Evolutionary conservation across 2,113 vertebrate genomes (phyloP).

Genomic region (Paedocypris sp.): DNA sequence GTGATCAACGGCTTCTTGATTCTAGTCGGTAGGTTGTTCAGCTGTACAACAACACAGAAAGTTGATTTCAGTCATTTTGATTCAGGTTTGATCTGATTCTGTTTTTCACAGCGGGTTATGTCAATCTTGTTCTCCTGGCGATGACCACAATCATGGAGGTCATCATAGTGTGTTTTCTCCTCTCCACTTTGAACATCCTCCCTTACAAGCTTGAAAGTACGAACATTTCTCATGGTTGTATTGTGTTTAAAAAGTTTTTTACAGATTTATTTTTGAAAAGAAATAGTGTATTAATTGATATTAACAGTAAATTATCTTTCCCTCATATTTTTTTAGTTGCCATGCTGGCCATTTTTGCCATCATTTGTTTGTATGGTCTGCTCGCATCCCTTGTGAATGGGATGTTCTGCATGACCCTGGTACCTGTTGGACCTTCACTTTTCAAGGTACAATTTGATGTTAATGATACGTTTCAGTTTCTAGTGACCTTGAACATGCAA

Average conservation of each 20-base stretch:
- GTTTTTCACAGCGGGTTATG: slow-evolving; percentile 59
- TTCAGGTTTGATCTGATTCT: neutral
- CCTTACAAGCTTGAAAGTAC: slow-evolving; percentile 71
- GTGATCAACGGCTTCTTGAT: slow-evolving; percentile 70
- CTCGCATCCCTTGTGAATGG: slow-evolving; percentile 65
- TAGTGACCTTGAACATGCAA: neutral
- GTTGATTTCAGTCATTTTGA: neutral
- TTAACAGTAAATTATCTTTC: too few species aligned
- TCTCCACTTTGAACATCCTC: slow-evolving; percentile 66
- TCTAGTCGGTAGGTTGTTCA: slow-evolving; percentile 65
- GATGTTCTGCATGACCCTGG: slow-evolving; percentile 60
- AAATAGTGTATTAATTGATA: too few species aligned
- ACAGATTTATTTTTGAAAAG: too few species aligned
- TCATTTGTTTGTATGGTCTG: slow-evolving; percentile 67
- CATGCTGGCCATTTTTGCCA: slow-evolving; percentile 59
- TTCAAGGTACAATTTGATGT: slow-evolving; percentile 54
- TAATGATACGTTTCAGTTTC: neutral
- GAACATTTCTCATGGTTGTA: too few species aligned
- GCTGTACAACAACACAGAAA: neutral
- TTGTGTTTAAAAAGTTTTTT: too few species aligned
- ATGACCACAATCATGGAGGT: slow-evolving; percentile 68
- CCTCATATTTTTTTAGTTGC: slow-evolving; percentile 50
- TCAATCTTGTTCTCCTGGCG: slow-evolving; percentile 66
- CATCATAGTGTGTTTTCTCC: slow-evolving; percentile 68
- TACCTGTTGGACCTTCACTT: slow-evolving; percentile 64